Base-by-base conservation (phyloP, 2,113 vertebrate species). In the Poeciliopsis turrubarensis region DNA sequence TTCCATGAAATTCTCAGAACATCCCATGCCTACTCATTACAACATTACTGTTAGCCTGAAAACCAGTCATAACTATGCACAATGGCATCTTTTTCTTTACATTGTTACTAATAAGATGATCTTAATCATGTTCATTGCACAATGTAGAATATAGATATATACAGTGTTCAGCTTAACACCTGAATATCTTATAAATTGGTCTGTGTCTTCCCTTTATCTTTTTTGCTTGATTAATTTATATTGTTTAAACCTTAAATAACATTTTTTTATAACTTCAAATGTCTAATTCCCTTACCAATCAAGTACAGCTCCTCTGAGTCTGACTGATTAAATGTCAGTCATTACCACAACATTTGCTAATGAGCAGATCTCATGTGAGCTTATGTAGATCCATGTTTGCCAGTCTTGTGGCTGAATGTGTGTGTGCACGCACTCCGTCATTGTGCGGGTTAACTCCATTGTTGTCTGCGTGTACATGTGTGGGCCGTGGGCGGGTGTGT, bases 271-370 rank as follows among this genome's bases (percentile, higher is more conserved):
- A 27, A 70, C 73, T 71, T 85, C 4, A 17, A 72, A 61, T 79
- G 68, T 83, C 68, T 83, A 62, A 71, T 68, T n/a, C 65, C 64
- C 11, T 83, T 72, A 84, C 71, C 63, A 79, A 63, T 82, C 84
- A 83, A 60, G 75, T 72, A 22, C 57, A 67, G 75, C 41, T 64
- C 61, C 44, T 76, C 81, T 74, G 63, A 65, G 70, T 75, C 73
- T 77, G 68, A 70, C 68, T 80, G 65, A 78, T 79, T 65, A 82
- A 84, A 74, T 77, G 27, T 69, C 67, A 78, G 74, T 79, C 51
- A 65, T 60, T 68, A 70, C 62, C 71, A 75, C 75, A 82, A 67
- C 81, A 65, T 78, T 70, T n/a, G 70, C 78, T 91, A 91, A 90
- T 88, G 84, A 87, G 84, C 73, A 79, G 60, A 70, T 57, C 37